A percentile compares a stretch with the other conserved stretches of the same genome.
These are phyloP conservation scores for Gymnopithys bicolor DNA, from an alignment of 2,797 vertebrate species.

Conservation along the genomic window DNA sequence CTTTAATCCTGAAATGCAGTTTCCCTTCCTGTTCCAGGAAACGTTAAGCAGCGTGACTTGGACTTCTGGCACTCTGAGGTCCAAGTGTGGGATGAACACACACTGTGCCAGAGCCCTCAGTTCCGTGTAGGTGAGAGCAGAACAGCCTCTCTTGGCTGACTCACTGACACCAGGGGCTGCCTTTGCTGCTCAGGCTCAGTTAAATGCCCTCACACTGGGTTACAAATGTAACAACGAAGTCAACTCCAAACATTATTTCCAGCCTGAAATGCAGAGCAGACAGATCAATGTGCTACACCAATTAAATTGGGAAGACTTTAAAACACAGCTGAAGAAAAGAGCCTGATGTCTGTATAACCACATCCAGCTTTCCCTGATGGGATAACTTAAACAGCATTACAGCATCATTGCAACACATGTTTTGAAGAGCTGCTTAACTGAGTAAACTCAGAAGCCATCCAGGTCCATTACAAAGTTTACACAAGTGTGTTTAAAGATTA, in stretches of 20 bases:
- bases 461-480: background rate
- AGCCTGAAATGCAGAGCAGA: background rate
- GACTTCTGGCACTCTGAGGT: background rate
- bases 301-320: background rate
- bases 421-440: background rate
- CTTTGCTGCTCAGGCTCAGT: rapidly evolving
- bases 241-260: background rate
- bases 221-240: background rate
- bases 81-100: rapidly evolving
- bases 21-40: background rate
- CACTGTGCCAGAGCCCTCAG: rapidly evolving
- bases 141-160: background rate
- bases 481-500: conserved; percentile 75
- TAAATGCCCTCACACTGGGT: rapidly evolving
- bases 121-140: rapidly evolving
- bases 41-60: rapidly evolving
- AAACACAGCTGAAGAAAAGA: background rate
- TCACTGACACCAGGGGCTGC: background rate
- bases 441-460: background rate
- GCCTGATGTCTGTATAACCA: background rate
- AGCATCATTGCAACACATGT: background rate
- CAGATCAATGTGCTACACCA: background rate
- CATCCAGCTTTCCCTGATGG: background rate
- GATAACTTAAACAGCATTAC: background rate
- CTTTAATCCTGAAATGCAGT: background rate